Conservation (phyloP, 2,888 invertebrate species). For the Galerucella pusilla region DNA sequence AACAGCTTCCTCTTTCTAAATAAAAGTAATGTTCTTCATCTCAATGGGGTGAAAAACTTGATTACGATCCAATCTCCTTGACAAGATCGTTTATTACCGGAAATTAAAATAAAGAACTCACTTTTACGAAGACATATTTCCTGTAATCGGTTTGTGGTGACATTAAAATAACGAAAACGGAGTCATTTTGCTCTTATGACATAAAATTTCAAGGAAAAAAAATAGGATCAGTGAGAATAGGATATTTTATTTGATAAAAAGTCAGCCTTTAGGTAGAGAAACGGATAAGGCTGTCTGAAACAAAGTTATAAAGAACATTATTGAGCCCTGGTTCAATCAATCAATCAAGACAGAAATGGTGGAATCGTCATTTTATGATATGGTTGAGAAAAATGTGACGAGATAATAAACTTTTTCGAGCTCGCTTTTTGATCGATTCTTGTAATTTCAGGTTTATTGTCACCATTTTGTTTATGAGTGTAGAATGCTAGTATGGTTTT, state of each 20-base stretch:
- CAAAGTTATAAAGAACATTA: conserved; percentile 17
- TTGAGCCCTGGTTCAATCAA: conserved; percentile 23
- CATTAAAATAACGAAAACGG: conserved; percentile 6
- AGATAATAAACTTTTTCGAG: conserved; percentile 29
- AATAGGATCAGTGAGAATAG: neutral
- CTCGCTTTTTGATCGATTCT: conserved; percentile 1
- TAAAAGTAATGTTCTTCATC: conserved; percentile 1
- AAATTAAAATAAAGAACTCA: conserved; percentile 17
- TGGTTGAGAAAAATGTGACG: conserved; percentile 19
- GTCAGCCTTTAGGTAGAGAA: conserved; percentile 21
- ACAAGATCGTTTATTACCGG: conserved; percentile 16
- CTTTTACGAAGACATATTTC: conserved; percentile 13
- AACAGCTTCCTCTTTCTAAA: neutral
- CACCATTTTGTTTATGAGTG: neutral
- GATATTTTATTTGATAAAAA: conserved; percentile 20
- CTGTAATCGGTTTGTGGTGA: conserved; percentile 18
- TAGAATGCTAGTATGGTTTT: too few relatives aligned
- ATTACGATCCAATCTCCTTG: conserved; percentile 18
- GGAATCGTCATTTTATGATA: conserved; percentile 28
- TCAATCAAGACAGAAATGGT: conserved; percentile 11
- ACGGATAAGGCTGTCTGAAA: conserved; percentile 20
- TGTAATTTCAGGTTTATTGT: neutral
- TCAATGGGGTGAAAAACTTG: conserved; percentile 10
- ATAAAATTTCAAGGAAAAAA: neutral
- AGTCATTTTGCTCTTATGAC: conserved; percentile 21